Conservation (phyloP, 2,888 invertebrate species). For the Andrena haemorrhoa region DNA sequence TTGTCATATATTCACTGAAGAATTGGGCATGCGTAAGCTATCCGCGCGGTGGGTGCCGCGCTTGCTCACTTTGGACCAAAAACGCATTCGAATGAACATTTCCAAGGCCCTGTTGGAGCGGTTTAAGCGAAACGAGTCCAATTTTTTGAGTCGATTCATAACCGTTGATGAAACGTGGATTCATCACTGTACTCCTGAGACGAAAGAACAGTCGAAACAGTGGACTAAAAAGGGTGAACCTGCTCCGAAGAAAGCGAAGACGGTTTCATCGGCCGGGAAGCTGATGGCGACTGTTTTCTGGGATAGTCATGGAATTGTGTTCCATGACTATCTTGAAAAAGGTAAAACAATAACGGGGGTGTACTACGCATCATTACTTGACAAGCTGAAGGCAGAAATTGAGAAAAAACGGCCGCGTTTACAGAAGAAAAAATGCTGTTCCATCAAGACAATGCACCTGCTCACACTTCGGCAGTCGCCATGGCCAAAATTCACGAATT, state of each 20-base stretch:
- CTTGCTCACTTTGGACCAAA: slow-evolving; percentile 70
- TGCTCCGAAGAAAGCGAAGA: slow-evolving; percentile 20
- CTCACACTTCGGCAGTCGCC: not conserved
- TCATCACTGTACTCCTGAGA: slow-evolving; percentile 53
- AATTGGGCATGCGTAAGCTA: not conserved
- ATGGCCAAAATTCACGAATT: not conserved
- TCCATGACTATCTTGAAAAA: slow-evolving; percentile 4
- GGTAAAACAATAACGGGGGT: slow-evolving; percentile 8
- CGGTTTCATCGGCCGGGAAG: slow-evolving; percentile 1
- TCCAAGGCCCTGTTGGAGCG: slow-evolving; percentile 49
- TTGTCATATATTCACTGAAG: too few species aligned
- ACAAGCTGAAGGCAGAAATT: slow-evolving; percentile 57
- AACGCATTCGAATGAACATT: slow-evolving; percentile 53
- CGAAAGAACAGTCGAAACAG: slow-evolving; percentile 12
- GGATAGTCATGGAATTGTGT: not conserved
- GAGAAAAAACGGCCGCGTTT: slow-evolving; percentile 28
- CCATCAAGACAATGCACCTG: not conserved
- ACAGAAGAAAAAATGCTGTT: not conserved
- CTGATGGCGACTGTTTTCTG: not conserved
- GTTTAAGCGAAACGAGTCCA: slow-evolving; percentile 41
- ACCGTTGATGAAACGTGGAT: slow-evolving; percentile 82
- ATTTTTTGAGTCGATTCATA: slow-evolving; percentile 71
- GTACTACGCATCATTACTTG: too few species aligned
- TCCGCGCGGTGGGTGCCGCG: slow-evolving; percentile 75
- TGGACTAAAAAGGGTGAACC: not conserved